Conservation (phyloP, 2,797 vertebrate genomes). For the Champsocephalus esox region DNA sequence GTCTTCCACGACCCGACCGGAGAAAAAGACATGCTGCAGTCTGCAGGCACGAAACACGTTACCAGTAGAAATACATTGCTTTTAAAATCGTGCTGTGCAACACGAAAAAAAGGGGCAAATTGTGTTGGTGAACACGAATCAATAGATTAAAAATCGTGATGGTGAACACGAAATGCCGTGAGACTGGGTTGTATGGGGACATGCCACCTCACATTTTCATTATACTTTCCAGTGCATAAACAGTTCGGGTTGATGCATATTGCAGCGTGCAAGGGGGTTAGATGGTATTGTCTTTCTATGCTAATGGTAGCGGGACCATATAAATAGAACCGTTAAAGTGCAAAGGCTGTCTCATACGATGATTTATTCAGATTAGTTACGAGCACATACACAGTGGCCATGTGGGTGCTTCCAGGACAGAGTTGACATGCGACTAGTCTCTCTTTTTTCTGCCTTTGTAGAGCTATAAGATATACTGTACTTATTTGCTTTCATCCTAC, state of each 20-base stretch:
- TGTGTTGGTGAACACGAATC: no score
- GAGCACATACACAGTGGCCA: constrained; percentile 7
- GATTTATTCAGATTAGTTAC: constrained; percentile 71
- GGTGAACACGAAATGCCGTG: no score
- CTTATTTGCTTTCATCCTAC: constrained; percentile 38
- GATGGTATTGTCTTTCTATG: constrained; percentile 35
- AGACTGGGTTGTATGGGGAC: no score
- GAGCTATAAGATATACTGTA: constrained; percentile 7
- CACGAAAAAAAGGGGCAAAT: no score
- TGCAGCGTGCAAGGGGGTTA: constrained; percentile 17
- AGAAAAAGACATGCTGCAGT: no score
- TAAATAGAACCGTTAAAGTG: constrained; percentile 61
- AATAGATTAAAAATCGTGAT: no score
- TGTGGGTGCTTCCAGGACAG: background rate
- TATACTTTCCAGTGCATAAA: background rate
- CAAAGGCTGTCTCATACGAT: constrained; percentile 49
- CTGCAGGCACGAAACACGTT: no score
- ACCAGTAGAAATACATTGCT: no score
- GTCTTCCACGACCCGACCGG: no score
- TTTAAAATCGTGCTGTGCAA: no score
- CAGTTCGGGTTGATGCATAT: constrained; percentile 35
- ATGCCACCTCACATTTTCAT: background rate
- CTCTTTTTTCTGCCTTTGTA: constrained; percentile 12
- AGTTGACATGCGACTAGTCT: constrained; percentile 6
- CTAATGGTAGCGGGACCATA: constrained; percentile 30